A percentile compares a stretch with the other conserved stretches of the same genome.
These are phyloP conservation scores for Petrosia ficiformis DNA, from an alignment of 37 sponge, comb jelly and placozoan genomes.

Conservation along the genomic window DNA sequence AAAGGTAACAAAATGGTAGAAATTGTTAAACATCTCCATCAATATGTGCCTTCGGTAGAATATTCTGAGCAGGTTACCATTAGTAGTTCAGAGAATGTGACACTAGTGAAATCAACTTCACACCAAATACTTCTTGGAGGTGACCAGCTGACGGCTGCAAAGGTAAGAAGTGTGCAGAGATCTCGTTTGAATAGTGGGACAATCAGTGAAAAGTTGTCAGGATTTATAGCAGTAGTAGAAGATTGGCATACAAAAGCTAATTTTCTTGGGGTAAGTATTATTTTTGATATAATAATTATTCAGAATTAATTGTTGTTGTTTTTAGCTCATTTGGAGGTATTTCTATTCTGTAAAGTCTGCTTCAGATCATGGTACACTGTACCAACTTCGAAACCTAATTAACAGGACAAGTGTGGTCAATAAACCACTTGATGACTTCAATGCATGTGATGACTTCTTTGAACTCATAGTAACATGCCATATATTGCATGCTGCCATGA, in stretches of 20 bases:
- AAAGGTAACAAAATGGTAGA: neutral
- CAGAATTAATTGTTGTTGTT: too few relatives aligned
- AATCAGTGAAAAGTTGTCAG: neutral
- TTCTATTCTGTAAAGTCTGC: too few relatives aligned
- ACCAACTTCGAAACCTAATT: too few relatives aligned
- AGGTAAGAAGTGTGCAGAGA: slow-evolving; percentile 10
- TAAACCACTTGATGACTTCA: too few relatives aligned
- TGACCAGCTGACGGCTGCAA: slow-evolving; percentile 39
- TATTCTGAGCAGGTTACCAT: neutral
- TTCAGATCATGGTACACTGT: too few relatives aligned
- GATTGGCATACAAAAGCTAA: slow-evolving; percentile 38
- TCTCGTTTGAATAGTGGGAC: neutral
- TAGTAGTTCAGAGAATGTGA: neutral
- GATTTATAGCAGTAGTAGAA: slow-evolving; percentile 34
- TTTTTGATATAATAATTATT: too few relatives aligned
- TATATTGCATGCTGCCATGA: too few relatives aligned
- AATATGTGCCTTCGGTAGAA: neutral
- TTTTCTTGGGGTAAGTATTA: slow-evolving; percentile 6
- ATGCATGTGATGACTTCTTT: too few relatives aligned
- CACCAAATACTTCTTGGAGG: slow-evolving; percentile 33
- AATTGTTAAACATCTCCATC: neutral
- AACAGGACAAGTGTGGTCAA: too few relatives aligned
- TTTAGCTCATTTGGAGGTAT: too few relatives aligned
- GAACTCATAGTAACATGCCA: too few relatives aligned
- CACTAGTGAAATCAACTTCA: neutral